Percentiles rank a stretch among this genome's conserved stretches.
Evolutionary conservation across 1,140 invertebrate genomes (phyloP).

Genomic region (Diorhabda elongata): DNA sequence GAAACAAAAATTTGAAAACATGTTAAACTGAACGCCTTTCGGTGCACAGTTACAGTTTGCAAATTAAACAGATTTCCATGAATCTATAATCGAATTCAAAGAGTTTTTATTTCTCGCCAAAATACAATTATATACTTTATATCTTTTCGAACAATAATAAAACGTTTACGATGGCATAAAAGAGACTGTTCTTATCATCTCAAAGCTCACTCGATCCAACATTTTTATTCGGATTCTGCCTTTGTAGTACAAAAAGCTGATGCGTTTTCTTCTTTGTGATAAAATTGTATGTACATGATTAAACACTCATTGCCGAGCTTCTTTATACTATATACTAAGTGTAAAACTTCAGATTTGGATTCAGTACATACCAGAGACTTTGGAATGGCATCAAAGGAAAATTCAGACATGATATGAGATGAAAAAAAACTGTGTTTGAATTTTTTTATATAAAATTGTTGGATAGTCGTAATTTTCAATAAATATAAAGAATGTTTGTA

Average conservation of each 20-base stretch:
- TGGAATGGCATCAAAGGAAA: not conserved
- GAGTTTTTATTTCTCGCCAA: constrained; percentile 5
- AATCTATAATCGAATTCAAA: constrained; percentile 4
- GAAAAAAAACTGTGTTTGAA: not conserved
- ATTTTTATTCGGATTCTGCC: constrained; percentile 8
- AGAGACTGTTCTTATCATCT: constrained; percentile 6
- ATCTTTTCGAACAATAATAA: constrained; percentile 7
- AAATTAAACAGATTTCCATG: constrained; percentile 1
- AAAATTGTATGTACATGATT: constrained; percentile 12
- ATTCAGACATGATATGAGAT: not conserved
- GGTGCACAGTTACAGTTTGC: not conserved
- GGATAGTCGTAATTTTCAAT: too few species aligned
- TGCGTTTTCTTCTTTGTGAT: constrained; percentile 8
- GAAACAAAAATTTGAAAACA: too few species aligned
- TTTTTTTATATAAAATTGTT: not conserved
- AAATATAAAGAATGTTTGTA: too few species aligned
- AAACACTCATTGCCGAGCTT: constrained; percentile 4
- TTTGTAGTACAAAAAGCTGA: constrained; percentile 13
- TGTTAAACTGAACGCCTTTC: too few species aligned
- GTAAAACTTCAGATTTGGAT: not conserved
- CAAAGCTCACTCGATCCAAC: constrained; percentile 1
- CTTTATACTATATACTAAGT: constrained; percentile 3
- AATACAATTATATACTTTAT: constrained; percentile 10
- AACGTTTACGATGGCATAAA: constrained; percentile 8
- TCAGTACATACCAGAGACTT: not conserved